phyloP scores from a whole-genome alignment of 2,888 invertebrate species.

The Antheraea yamamai region DNA sequence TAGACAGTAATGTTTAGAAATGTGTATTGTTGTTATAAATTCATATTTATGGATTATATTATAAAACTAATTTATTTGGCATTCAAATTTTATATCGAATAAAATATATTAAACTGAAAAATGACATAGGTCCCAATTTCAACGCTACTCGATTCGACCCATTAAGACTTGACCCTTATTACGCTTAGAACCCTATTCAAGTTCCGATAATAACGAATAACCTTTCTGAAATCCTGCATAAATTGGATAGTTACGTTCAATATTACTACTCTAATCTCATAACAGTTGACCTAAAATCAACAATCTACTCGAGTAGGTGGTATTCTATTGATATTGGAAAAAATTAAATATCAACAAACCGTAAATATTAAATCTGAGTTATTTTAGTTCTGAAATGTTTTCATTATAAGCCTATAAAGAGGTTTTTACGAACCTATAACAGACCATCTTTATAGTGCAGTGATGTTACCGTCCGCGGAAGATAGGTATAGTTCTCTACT shows the following conservation, averaged over 20 bases:
- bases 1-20: background rate
- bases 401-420: no score
- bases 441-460: no score
- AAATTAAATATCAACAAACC: background rate
- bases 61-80: background rate
- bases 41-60: background rate
- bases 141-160: background rate
- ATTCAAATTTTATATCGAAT: background rate
- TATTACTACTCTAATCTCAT: slow-evolving; percentile 3
- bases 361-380: no score
- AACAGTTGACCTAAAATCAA: background rate
- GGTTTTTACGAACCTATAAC: no score
- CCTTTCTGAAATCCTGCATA: background rate
- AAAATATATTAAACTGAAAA: background rate
- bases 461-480: no score
- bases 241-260: background rate
- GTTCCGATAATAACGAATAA: background rate
- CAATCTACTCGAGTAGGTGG: background rate
- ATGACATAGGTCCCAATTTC: background rate
- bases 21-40: background rate
- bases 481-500: no score
- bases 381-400: no score
- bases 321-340: background rate
- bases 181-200: background rate
- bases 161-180: background rate